Evolutionary conservation across 2,113 vertebrate genomes (phyloP).

Genomic region (Misgurnus anguillicaudatus): DNA sequence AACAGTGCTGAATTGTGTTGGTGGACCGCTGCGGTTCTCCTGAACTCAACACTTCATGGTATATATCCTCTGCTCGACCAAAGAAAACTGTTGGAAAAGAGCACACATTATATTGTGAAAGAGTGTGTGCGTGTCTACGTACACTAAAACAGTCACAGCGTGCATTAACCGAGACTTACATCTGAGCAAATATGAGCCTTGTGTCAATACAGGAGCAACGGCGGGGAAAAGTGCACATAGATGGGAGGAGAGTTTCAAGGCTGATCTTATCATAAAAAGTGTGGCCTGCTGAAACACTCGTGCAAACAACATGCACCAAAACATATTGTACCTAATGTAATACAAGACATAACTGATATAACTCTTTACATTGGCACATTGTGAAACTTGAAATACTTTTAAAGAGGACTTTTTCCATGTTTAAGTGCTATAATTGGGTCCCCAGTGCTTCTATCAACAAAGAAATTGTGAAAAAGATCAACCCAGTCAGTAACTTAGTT

Average conservation of each 20-base stretch:
- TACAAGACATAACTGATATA: too few relatives aligned
- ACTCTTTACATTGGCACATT: too few relatives aligned
- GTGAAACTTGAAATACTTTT: too few relatives aligned
- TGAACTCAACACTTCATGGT: slow-evolving; percentile 35
- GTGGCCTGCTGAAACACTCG: background rate
- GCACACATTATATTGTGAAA: background rate
- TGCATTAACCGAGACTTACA: slow-evolving; percentile 18
- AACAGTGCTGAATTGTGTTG: slow-evolving; percentile 28
- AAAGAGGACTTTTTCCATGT: too few relatives aligned
- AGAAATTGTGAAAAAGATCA: too few relatives aligned
- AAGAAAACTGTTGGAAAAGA: slow-evolving; percentile 16
- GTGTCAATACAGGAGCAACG: slow-evolving; percentile 16
- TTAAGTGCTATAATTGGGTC: too few relatives aligned
- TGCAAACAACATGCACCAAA: background rate
- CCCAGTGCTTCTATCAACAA: too few relatives aligned
- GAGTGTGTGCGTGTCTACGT: slow-evolving; percentile 11
- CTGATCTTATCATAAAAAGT: slow-evolving; percentile 12
- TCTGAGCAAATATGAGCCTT: slow-evolving; percentile 37
- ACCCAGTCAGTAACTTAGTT: too few relatives aligned
- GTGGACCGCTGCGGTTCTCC: slow-evolving; percentile 26
- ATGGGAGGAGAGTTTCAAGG: background rate
- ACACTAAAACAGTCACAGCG: background rate
- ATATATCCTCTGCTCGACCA: background rate
- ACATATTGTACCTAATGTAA: too few relatives aligned
- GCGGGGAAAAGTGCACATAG: background rate